Evolutionary conservation across 2,113 vertebrate genomes (phyloP).

Genomic region (Telmatochromis sp.): DNA sequence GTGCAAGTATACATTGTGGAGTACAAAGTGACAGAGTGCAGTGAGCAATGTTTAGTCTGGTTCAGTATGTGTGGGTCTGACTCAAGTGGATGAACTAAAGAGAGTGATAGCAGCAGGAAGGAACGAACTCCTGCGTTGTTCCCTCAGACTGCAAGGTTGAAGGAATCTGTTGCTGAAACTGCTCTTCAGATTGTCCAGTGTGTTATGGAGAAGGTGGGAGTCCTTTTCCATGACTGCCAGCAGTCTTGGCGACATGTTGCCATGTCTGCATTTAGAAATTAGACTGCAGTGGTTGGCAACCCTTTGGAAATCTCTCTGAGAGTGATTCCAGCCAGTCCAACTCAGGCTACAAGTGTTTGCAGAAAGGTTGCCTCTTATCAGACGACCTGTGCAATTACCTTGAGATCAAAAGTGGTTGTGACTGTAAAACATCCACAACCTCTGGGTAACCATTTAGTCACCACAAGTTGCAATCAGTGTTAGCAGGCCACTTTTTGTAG

Average conservation of each 20-base stretch:
- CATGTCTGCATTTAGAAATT: not conserved
- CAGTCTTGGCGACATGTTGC: not conserved
- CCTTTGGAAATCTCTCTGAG: not conserved
- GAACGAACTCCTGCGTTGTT: not conserved
- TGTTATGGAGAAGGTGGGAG: not conserved
- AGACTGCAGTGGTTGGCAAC: not conserved
- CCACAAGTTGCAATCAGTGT: not conserved
- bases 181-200: not conserved
- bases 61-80: not conserved
- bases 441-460: not conserved
- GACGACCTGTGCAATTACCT: not conserved
- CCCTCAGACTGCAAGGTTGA: not conserved
- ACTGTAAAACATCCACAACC: not conserved
- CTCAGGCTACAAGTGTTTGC: not conserved
- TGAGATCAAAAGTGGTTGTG: not conserved
- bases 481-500: not conserved
- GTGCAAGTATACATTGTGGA: not conserved
- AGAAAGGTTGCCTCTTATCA: not conserved
- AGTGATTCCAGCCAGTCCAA: not conserved
- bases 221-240: not conserved
- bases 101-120: not conserved
- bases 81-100: not conserved
- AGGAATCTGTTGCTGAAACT: not conserved
- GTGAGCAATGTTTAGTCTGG: not conserved
- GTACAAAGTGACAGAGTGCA: not conserved